Evolutionary conservation across 2,888 invertebrate species (phyloP), one percentile per base, ranked within the genome.

Genomic region (Oscheius sp.): DNA sequence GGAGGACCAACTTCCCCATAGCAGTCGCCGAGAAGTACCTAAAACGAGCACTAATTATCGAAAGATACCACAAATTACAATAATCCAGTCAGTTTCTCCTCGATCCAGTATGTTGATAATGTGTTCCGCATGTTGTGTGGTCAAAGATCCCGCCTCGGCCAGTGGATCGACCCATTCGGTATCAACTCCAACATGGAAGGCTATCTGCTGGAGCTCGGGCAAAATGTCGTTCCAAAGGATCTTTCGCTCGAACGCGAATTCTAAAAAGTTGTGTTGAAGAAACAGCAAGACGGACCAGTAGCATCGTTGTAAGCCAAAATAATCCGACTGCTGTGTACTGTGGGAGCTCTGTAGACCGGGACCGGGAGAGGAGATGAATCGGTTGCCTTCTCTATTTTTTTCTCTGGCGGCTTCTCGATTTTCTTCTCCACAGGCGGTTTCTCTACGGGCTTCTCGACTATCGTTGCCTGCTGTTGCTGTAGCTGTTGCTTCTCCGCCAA

Each of bases 21-120:
- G 66, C 89, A 90, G 79, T 91, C 90, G 4, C 91, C 91, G 13
- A 91, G 82, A 35, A 91, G 83, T 48, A 89, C 86, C 91, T 91
- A 83, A 68, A 70, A 32, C 7, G 11, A 51, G 21, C 2, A 2
- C 1, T 66, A 9, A 33, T 33, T 21, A 21, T 21, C 21, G 21
- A 21, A 21, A 21, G 21, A 21, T 21, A 21, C 21, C 21, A 21
- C 21, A 58, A 76, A 76, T 74, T 51, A 80, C 80, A 62, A 80
- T 78, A 50, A 80, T 62, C 78, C 75, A 78, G 63, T 75, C 78
- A 10, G 66, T 55, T 2, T 73, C 68, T 53, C 77, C 75, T 1
- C 68, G 71, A 29, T 77, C 77, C 73, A 77, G 77, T 62, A 70
- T 68, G 42, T 71, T 29, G 5, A 78, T 32, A 13, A 78, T 72